Conservation (phyloP, 2,797 vertebrate genomes). For the Pachyuromys duprasi region DNA sequence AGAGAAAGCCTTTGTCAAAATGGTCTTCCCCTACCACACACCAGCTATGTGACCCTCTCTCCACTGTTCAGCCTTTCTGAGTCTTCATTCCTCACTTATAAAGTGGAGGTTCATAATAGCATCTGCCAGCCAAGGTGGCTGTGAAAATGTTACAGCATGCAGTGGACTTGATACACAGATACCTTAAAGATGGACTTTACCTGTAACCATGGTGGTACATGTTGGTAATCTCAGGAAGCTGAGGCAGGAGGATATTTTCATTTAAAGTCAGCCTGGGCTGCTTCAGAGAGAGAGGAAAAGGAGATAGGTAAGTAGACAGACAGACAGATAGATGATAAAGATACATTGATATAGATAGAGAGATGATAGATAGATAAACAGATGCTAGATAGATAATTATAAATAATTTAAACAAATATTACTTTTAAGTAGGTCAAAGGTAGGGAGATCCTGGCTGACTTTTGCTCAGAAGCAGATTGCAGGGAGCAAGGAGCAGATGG, state of each 20-base stretch:
- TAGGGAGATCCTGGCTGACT: neutral
- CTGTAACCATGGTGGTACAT: too few species aligned
- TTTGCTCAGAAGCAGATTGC: neutral
- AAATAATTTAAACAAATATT: neutral
- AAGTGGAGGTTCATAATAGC: neutral
- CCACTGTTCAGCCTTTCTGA: neutral
- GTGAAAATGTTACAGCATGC: neutral
- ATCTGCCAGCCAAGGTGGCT: neutral
- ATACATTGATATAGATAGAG: neutral
- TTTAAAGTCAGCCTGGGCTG: neutral
- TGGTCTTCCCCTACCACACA: neutral
- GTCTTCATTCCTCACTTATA: neutral
- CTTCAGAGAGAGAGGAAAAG: neutral
- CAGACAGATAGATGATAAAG: neutral
- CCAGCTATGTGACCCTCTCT: neutral
- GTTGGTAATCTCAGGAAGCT: neutral
- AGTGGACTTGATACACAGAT: neutral
- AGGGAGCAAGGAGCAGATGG: neutral
- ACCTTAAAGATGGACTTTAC: neutral
- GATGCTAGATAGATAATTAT: neutral
- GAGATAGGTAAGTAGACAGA: neutral
- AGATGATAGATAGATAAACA: neutral
- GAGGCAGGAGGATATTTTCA: neutral
- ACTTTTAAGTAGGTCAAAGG: neutral
- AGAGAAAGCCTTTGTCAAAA: slow-evolving; percentile 29